Percentiles rank a stretch among this genome's conserved stretches.
Conservation (phyloP, 35 echinoderm and acorn worm species). For the Nesometra sesokonis region DNA sequence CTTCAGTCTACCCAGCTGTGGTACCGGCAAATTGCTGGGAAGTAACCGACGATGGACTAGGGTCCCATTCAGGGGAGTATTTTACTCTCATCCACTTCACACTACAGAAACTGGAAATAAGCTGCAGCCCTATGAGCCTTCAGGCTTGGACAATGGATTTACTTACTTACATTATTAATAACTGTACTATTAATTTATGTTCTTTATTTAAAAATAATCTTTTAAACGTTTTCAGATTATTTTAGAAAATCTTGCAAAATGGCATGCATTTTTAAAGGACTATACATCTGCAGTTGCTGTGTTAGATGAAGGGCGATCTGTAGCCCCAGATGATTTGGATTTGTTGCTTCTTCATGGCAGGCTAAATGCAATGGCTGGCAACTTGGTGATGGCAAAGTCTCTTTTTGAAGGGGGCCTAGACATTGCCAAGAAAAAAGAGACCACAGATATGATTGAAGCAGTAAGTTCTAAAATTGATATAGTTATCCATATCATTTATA, state of each 20-base stretch:
- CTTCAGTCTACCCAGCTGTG: too few relatives aligned
- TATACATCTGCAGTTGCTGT: slow-evolving; percentile 21
- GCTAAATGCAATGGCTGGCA: slow-evolving; percentile 14
- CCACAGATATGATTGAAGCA: slow-evolving; percentile 13
- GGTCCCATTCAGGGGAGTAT: too few relatives aligned
- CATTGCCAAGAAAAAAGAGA: slow-evolving; percentile 8
- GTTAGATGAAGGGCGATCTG: neutral
- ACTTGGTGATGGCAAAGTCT: slow-evolving; percentile 20
- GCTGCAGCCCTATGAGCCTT: too few relatives aligned
- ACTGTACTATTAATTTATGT: too few relatives aligned
- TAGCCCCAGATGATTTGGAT: slow-evolving; percentile 27
- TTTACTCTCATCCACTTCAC: too few relatives aligned
- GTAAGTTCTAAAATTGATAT: slow-evolving; percentile 18
- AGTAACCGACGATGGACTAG: too few relatives aligned
- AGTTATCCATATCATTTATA: too few relatives aligned
- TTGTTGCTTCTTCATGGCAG: slow-evolving; percentile 24
- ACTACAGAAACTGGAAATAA: too few relatives aligned
- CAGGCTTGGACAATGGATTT: too few relatives aligned
- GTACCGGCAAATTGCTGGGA: too few relatives aligned
- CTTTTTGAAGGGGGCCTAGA: slow-evolving; percentile 3
- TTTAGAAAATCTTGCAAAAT: slow-evolving; percentile 42
- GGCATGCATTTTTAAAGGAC: slow-evolving; percentile 21
- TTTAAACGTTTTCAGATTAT: slow-evolving; percentile 16
- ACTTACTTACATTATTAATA: too few relatives aligned
- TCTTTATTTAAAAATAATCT: neutral